These are phyloP conservation scores for Chironomus striatipennis DNA, from an alignment of 1,140 invertebrate genomes.

Conservation along the genomic window DNA sequence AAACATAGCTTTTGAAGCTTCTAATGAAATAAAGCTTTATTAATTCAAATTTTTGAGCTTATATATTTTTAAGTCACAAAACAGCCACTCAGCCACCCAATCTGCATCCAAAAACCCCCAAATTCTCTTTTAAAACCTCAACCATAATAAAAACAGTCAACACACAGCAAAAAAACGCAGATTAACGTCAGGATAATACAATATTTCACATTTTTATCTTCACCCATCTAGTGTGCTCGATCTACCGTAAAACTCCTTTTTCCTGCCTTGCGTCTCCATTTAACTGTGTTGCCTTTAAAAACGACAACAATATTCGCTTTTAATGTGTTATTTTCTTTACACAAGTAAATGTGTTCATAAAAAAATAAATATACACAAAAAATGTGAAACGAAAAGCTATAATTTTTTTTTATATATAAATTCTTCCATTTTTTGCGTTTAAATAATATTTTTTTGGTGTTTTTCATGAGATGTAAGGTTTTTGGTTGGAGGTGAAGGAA, in stretches of 20 bases:
- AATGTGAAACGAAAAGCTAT: slow-evolving; percentile 16
- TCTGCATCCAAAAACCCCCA: too few species aligned
- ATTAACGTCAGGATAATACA: slow-evolving; percentile 20
- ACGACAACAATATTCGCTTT: slow-evolving; percentile 3
- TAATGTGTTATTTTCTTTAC: background rate
- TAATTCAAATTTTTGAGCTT: too few species aligned
- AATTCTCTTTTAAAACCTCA: too few species aligned
- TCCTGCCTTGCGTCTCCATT: background rate
- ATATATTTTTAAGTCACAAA: too few species aligned
- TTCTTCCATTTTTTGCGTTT: background rate
- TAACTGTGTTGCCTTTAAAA: background rate
- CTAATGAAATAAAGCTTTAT: too few species aligned
- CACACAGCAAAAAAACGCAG: background rate
- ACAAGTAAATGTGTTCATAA: background rate
- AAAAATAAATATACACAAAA: slow-evolving; percentile 16
- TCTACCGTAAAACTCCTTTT: slow-evolving; percentile 19
- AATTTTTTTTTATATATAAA: slow-evolving; percentile 21
- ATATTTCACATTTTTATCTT: background rate
- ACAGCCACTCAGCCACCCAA: too few species aligned
- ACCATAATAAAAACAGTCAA: too few species aligned
- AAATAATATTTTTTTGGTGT: background rate
- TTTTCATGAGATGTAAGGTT: background rate
- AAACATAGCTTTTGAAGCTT: too few species aligned
- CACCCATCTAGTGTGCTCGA: background rate
- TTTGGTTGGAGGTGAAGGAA: background rate